Percentiles rank a stretch among this genome's conserved stretches.
Conservation (phyloP, 1,140 invertebrate genomes). For the Bombyx mandarina region DNA sequence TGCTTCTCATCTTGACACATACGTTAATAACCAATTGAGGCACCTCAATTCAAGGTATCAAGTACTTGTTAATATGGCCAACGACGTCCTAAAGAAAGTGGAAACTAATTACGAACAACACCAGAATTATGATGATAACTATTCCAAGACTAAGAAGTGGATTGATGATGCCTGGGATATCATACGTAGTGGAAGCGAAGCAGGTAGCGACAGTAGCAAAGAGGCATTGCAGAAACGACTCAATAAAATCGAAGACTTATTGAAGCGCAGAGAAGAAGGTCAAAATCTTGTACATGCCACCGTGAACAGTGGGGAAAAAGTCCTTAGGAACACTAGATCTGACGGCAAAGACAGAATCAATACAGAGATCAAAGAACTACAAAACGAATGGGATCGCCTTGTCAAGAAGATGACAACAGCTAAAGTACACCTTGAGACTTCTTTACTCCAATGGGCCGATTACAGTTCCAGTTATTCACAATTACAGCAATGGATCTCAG, state of each 20-base stretch:
- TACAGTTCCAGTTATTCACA: conserved; percentile 93
- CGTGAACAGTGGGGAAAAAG: conserved; percentile 94
- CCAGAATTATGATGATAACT: conserved; percentile 84
- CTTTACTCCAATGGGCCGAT: conserved; percentile 94
- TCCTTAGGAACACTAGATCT: conserved; percentile 87
- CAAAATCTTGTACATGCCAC: conserved; percentile 91
- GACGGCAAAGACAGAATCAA: conserved; percentile 92
- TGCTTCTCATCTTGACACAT: conserved; percentile 89
- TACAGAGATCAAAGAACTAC: conserved; percentile 89
- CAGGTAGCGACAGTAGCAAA: conserved; percentile 83
- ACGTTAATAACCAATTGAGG: conserved; percentile 91
- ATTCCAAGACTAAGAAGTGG: conserved; percentile 87
- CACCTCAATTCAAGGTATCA: conserved; percentile 93
- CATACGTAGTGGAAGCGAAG: conserved; percentile 84
- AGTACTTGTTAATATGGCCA: conserved; percentile 90
- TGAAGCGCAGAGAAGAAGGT: conserved; percentile 89
- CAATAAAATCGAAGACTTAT: conserved; percentile 85
- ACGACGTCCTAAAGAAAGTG: conserved; percentile 94
- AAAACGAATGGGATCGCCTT: conserved; percentile 93
- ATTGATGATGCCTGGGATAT: conserved; percentile 89
- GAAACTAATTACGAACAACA: conserved; percentile 93
- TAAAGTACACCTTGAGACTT: conserved; percentile 93
- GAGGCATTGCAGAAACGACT: conserved; percentile 88
- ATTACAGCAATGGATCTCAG: conserved; percentile 94
- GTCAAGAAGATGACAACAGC: conserved; percentile 93